Evolutionary conservation across 2,113 vertebrate genomes (phyloP), one percentile per base, ranked within the genome.

Genomic region (Salvelinus sp.): DNA sequence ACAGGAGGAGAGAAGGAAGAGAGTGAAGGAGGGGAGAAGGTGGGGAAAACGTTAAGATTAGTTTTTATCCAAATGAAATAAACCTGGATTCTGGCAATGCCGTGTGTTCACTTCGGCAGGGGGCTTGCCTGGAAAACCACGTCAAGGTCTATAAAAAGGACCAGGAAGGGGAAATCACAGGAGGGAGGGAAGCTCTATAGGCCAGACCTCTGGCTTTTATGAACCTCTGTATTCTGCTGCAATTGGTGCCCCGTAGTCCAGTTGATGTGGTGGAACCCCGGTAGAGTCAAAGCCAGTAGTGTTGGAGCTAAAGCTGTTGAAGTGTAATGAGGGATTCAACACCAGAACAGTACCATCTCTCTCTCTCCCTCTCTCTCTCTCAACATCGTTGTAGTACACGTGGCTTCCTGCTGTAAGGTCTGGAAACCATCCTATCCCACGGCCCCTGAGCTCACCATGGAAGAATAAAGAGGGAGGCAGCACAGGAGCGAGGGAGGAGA

Each of bases 131-230:
- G 80, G 76, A 78, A 82, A 77, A 79, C 25, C 76, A 79, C 4
- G 38, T 75, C 63, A 70, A 77, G 69, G 27, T 85, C 69, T 86
- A 85, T 83, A 65, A 83, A 88, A 73, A 81, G 72, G 0, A 76
- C 58, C 50, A 69, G 62, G 65, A 57, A 74, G 70, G 38, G 76
- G 78, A 86, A 77, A 82, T 83, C 75, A 74, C 82, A 87, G 81
- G 22, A 3, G 73, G 25, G 50, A 63, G 65, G 68, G 54, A 65
- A 30, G 22, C 63, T 62, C n/a, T 13, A 66, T 23, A 65, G 64
- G 73, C 28, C 23, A 58, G 74, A 16, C 9, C 28, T 27, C 65
- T 22, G 27, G 50, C n/a, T 75, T 27, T 54, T 57, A 22, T 30
- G 28, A n/a, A 13, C 13, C 27, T 65, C 38, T 62, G 3, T 23